phyloP scores from a whole-genome alignment of 1,140 invertebrate species.

The Chironomus tepperi region DNA sequence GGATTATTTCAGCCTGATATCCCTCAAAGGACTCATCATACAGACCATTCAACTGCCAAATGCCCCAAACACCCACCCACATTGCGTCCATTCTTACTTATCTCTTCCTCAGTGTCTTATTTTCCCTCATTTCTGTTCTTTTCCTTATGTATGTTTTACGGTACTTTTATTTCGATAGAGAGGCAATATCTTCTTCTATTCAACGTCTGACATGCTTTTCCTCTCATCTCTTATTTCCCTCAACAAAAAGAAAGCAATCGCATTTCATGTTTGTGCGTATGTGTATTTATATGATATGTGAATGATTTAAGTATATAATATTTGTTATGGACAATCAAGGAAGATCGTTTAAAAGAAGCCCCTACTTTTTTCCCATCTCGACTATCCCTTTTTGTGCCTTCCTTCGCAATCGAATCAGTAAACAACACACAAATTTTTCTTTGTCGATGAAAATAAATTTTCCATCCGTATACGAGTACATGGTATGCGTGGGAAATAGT shows the following conservation, averaged over 20 bases:
- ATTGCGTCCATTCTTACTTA: too few species aligned
- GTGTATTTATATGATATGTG: background rate
- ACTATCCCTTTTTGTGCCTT: too few species aligned
- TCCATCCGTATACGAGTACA: background rate
- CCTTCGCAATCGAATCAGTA: constrained; percentile 6
- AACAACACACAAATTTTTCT: constrained; percentile 4
- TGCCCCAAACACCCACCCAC: too few species aligned
- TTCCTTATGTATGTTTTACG: background rate
- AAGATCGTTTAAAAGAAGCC: too few species aligned
- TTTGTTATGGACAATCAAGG: background rate
- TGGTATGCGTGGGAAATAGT: background rate
- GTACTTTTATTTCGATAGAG: constrained; percentile 6
- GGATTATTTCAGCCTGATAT: too few species aligned
- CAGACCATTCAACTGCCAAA: too few species aligned
- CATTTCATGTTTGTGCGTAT: background rate
- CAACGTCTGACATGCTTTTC: too few species aligned
- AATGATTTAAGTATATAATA: constrained; percentile 4
- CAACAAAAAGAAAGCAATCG: background rate
- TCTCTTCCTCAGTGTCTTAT: too few species aligned
- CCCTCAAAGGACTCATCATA: too few species aligned
- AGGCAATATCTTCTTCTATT: background rate
- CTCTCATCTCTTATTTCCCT: too few species aligned
- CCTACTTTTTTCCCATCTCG: too few species aligned
- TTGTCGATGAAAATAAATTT: background rate
- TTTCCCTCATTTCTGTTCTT: background rate